These are phyloP conservation scores for Cataglyphis livida DNA, from an alignment of 2,888 invertebrate genomes.

Conservation along the genomic window DNA sequence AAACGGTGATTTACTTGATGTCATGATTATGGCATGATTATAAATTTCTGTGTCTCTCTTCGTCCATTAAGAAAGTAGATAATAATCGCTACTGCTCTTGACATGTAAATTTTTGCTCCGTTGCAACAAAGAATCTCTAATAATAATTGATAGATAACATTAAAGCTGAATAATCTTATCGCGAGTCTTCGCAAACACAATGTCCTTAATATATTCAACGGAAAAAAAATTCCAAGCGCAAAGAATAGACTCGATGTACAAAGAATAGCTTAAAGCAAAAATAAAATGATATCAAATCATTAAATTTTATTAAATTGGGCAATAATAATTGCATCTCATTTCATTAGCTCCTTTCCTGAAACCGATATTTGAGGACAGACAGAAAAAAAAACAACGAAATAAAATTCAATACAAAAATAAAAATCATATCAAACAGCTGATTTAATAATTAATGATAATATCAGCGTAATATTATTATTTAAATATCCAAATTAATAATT, in stretches of 20 bases:
- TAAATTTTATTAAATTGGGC: not conserved
- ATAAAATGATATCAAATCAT: not conserved
- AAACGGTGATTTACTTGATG: not conserved
- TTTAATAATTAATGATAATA: conserved; percentile 9
- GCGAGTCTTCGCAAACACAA: conserved; percentile 15
- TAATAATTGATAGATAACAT: conserved; percentile 8
- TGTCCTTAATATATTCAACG: conserved; percentile 7
- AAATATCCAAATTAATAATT: conserved; percentile 1
- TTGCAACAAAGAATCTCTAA: conserved; percentile 7
- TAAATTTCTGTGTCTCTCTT: conserved; percentile 8
- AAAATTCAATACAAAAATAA: conserved; percentile 14
- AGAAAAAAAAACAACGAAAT: not conserved
- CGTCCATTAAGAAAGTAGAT: not conserved
- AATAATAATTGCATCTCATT: not conserved
- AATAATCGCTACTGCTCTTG: conserved; percentile 16
- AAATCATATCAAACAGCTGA: conserved; percentile 17
- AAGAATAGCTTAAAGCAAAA: conserved; percentile 22
- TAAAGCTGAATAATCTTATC: conserved; percentile 11
- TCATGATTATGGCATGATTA: conserved; percentile 10
- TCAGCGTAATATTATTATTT: not conserved
- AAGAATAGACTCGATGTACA: not conserved
- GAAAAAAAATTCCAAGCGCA: not conserved
- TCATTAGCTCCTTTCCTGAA: not conserved
- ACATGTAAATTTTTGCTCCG: conserved; percentile 13
- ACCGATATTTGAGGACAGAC: not conserved